Percentiles rank a stretch among this genome's conserved stretches.
Evolutionary conservation across 2,113 vertebrate genomes (phyloP).

Genomic region (Pangasianodon hypophthalmus): DNA sequence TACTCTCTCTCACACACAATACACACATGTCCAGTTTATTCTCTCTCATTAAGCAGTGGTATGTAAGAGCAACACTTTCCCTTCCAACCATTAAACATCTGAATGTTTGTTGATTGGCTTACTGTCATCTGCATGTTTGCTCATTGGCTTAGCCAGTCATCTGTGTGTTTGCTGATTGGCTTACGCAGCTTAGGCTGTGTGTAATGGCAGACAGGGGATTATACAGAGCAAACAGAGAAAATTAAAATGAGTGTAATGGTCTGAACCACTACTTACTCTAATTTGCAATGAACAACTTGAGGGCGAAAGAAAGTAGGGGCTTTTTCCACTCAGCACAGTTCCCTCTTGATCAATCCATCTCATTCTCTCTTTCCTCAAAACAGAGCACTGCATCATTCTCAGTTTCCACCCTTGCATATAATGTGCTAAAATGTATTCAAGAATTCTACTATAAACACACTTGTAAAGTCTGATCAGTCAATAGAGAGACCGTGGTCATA

Average conservation of each 20-base stretch:
- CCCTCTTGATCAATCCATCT: background rate
- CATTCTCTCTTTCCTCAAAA: background rate
- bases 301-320: background rate
- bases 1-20: background rate
- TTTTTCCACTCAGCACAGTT: background rate
- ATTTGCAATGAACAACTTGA: background rate
- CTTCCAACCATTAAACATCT: constrained; percentile 38
- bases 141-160: constrained; percentile 48
- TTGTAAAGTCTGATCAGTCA: background rate
- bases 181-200: constrained; percentile 31
- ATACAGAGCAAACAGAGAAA: constrained; percentile 41
- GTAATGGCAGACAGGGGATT: constrained; percentile 44
- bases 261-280: constrained; percentile 11
- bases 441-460: constrained; percentile 8
- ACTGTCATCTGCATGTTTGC: constrained; percentile 46
- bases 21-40: background rate
- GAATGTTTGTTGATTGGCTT: constrained; percentile 46
- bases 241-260: constrained; percentile 34
- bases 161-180: constrained; percentile 48
- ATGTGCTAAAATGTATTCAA: background rate
- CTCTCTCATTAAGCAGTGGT: constrained; percentile 31
- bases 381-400: background rate
- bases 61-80: constrained; percentile 40
- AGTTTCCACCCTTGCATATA: background rate
- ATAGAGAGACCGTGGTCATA: background rate